Percentiles rank a stretch among this genome's conserved stretches.
Evolutionary conservation across 1,140 invertebrate species (phyloP).

Genomic region (Trichomalopsis sarcophagae): DNA sequence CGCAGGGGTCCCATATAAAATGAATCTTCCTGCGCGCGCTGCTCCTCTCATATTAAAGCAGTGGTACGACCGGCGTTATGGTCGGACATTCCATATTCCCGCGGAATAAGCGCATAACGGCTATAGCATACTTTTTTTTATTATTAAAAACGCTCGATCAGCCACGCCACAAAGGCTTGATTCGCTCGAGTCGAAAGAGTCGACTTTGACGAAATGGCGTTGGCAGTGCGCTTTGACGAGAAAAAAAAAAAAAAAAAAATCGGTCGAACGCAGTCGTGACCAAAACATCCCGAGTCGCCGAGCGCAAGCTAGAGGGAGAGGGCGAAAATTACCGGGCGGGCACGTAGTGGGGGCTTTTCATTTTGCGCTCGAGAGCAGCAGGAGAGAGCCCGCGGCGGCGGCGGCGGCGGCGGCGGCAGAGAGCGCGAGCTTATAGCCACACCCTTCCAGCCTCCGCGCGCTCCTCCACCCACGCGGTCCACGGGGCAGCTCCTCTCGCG

Average conservation of each 20-base stretch:
- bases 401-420: not conserved
- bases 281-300: not conserved
- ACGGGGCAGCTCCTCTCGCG: not conserved
- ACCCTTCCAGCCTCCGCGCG: not conserved
- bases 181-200: too few species aligned
- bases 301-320: not conserved
- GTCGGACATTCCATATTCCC: not conserved
- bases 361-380: not conserved
- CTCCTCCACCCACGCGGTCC: not conserved
- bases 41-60: not conserved
- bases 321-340: not conserved
- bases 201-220: not conserved
- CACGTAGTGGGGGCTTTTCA: not conserved
- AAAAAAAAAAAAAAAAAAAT: not conserved
- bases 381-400: not conserved
- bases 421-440: slow-evolving; percentile 41
- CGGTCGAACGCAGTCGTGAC: not conserved
- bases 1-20: not conserved
- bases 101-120: too few species aligned
- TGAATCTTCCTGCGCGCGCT: not conserved
- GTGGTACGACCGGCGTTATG: not conserved
- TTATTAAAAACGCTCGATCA: not conserved
- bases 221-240: not conserved
- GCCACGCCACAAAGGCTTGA: too few species aligned
- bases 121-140: not conserved